Conservation (phyloP, 2,888 invertebrate species). For the Thumatha senex region DNA sequence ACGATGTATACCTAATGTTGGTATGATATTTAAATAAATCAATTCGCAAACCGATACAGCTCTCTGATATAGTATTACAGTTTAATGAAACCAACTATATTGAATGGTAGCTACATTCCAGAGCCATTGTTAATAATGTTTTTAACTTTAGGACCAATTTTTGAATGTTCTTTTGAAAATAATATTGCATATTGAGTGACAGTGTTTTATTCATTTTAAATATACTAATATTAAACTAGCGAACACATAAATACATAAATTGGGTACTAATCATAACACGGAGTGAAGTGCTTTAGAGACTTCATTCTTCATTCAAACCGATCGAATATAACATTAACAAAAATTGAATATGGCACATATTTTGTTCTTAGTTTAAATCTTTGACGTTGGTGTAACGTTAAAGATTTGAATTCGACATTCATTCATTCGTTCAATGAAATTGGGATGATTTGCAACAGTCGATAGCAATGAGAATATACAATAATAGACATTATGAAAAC, state of each 20-base stretch:
- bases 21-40: slow-evolving; percentile 27
- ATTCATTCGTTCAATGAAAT: not conserved
- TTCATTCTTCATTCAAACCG: not conserved
- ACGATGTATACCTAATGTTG: slow-evolving; percentile 35
- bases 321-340: not conserved
- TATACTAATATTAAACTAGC: slow-evolving; percentile 13
- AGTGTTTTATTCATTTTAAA: slow-evolving; percentile 51
- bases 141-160: slow-evolving; percentile 83
- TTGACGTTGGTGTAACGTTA: not conserved
- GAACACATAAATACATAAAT: slow-evolving; percentile 15
- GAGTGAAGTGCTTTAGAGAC: slow-evolving; percentile 67
- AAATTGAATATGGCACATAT: slow-evolving; percentile 43
- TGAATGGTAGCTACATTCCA: slow-evolving; percentile 79
- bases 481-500: no score
- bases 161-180: slow-evolving; percentile 83
- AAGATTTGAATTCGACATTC: not conserved
- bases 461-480: no score
- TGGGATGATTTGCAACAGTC: not conserved
- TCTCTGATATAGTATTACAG: slow-evolving; percentile 61
- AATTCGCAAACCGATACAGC: slow-evolving; percentile 44
- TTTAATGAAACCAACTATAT: slow-evolving; percentile 59
- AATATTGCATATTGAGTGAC: slow-evolving; percentile 79
- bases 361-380: slow-evolving; percentile 18
- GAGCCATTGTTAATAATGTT: slow-evolving; percentile 82
- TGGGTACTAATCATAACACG: slow-evolving; percentile 23